Base-by-base conservation (phyloP, 2,797 vertebrate genomes). In the Coilia nasus region DNA sequence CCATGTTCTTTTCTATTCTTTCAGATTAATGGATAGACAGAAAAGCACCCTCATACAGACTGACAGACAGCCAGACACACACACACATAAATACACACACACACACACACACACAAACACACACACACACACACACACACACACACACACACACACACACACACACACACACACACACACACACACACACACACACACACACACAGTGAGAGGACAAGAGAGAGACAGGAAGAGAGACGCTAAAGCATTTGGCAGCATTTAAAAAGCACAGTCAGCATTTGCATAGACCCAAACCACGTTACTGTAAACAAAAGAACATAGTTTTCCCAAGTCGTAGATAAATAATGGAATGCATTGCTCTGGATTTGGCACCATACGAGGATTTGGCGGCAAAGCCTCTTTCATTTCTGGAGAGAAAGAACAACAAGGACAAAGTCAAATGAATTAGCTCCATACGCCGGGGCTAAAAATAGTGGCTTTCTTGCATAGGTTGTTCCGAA, bases 341-440 rank as follows among this genome's bases (percentile, higher is more conserved):
- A 91, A 93, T 90, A 92, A 91, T 91, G 90, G 90, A 81, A 88
- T 67, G 89, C 86, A 88, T 92, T 90, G 87, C 85, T 89, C 86
- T 6, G 86, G 89, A 88, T 89, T 89, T 93, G 93, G 93, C 93
- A 90, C 75, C 44, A 75, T 90, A 89, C 87, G 89, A 81, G 5
- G 84, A 90, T 92, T 92, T 90, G 91, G 93, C 93, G 92, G 91
- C 91, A 84, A 82, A 87, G 78, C 88, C 88, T 92, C 87, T 85
- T 78, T 35, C 87, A 57, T 78, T 78, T 64, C 62, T 86, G 84
- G 87, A 91, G 92, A 82, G 91, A 89, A 86, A 87, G 89, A 91
- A 88, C 85, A 92, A 90, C 85, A 91, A 91, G 71, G 88, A 92
- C 86, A 83, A 88, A 92, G 89, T 90, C 88, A 92, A 91, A 92